Percentiles rank a stretch among this genome's conserved stretches.
These are phyloP conservation scores for Proteles cristata DNA, from an alignment of 2,113 vertebrate genomes.

Conservation along the genomic window DNA sequence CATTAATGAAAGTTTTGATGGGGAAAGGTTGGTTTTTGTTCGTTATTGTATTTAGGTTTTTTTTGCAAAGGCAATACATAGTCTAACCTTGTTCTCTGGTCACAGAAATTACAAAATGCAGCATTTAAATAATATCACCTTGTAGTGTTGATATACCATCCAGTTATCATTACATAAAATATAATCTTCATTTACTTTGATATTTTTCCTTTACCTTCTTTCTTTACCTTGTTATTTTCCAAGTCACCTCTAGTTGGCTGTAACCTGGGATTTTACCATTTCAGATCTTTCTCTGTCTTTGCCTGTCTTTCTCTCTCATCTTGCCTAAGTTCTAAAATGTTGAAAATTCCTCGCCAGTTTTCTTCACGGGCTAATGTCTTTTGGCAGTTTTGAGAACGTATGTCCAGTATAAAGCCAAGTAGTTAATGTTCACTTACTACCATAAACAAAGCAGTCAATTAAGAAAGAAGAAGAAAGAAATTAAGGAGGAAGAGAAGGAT, in stretches of 20 bases:
- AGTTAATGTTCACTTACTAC: not conserved
- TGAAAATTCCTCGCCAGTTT: not conserved
- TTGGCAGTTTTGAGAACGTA: not conserved
- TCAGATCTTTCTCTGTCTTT: not conserved
- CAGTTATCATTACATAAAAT: not conserved
- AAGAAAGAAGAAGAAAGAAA: not conserved
- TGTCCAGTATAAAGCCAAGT: not conserved
- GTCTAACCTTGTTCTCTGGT: not conserved
- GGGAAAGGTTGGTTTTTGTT: not conserved
- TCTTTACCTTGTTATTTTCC: not conserved
- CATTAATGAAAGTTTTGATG: not conserved
- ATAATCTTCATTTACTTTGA: not conserved
- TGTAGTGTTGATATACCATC: not conserved
- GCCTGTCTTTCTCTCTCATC: not conserved
- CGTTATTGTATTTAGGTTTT: not conserved
- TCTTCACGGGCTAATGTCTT: not conserved
- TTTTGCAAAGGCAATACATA: not conserved
- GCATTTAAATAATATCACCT: not conserved
- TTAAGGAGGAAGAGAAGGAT: not conserved
- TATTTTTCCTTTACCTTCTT: not conserved
- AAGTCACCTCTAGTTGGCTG: not conserved
- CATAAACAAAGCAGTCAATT: not conserved
- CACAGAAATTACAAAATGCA: not conserved
- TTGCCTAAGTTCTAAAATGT: not conserved
- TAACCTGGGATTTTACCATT: not conserved